Evolutionary conservation across 2,888 invertebrate species (phyloP).

Genomic region (Folsomia candida): DNA sequence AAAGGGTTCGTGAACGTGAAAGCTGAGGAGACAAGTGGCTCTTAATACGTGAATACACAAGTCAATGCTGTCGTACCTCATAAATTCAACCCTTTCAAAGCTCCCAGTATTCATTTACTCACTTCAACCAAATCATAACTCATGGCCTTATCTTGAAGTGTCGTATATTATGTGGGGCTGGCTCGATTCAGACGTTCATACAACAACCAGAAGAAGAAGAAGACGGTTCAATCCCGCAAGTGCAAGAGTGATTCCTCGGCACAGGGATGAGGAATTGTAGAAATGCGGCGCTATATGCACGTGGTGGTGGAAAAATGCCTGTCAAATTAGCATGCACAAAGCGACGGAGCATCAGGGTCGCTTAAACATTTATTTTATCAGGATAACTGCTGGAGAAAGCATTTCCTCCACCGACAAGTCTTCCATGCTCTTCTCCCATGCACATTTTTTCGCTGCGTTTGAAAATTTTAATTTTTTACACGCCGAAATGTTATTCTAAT

Average conservation of each 20-base stretch:
- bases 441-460: no score
- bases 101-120: conserved; percentile 15
- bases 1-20: background rate
- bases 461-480: no score
- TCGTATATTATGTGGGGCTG: conserved; percentile 9
- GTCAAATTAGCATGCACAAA: conserved; percentile 51
- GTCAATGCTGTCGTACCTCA: conserved; percentile 22
- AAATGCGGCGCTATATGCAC: no score
- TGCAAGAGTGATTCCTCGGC: background rate
- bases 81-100: conserved; percentile 20
- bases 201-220: background rate
- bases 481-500: no score
- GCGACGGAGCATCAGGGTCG: conserved; percentile 48
- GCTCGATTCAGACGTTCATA: background rate
- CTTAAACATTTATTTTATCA: conserved; percentile 19
- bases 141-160: conserved; percentile 35
- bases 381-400: no score
- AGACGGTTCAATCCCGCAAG: background rate
- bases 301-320: conserved; percentile 41
- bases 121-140: conserved; percentile 41
- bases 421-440: no score
- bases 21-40: conserved; percentile 1
- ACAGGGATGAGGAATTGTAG: no score
- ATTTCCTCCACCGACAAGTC: no score
- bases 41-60: background rate